These are phyloP conservation scores for Macrotrachela quadricornifera DNA, from an alignment of 1,140 invertebrate species.

Conservation along the genomic window DNA sequence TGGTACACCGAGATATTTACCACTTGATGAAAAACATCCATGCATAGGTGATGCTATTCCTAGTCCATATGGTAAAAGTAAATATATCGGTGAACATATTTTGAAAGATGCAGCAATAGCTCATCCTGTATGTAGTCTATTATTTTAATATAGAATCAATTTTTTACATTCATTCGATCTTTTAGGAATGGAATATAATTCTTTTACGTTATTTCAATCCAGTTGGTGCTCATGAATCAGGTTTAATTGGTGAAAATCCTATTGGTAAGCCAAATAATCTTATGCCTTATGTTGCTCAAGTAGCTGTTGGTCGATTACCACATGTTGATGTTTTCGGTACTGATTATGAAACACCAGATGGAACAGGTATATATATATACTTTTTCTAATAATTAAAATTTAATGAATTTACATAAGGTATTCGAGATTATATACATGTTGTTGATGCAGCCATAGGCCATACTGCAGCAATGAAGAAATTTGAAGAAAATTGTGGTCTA, in stretches of 20 bases:
- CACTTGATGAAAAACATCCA: conserved; percentile 61
- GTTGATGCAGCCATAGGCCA: conserved; percentile 78
- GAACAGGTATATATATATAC: conserved; percentile 50
- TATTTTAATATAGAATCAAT: neutral
- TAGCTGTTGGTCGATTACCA: conserved; percentile 63
- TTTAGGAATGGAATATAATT: conserved; percentile 64
- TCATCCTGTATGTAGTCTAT: conserved; percentile 9
- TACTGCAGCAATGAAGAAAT: conserved; percentile 55
- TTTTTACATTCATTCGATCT: too few relatives aligned
- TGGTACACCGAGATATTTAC: conserved; percentile 56
- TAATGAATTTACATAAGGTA: conserved; percentile 38
- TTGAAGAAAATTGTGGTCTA: conserved; percentile 32
- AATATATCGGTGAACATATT: conserved; percentile 93
- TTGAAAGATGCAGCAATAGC: conserved; percentile 51
- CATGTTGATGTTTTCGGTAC: conserved; percentile 63
- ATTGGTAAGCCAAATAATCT: conserved; percentile 1
- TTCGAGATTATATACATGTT: conserved; percentile 94
- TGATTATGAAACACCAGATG: conserved; percentile 81
- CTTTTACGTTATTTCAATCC: conserved; percentile 94
- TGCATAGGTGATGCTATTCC: conserved; percentile 56
- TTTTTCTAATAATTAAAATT: neutral
- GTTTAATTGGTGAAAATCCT: conserved; percentile 30
- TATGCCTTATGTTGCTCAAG: conserved; percentile 23
- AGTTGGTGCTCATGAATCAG: conserved; percentile 75
- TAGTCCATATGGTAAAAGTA: conserved; percentile 90